Base-by-base conservation (phyloP, 2,888 invertebrate species). In the Sesia bembeciformis region DNA sequence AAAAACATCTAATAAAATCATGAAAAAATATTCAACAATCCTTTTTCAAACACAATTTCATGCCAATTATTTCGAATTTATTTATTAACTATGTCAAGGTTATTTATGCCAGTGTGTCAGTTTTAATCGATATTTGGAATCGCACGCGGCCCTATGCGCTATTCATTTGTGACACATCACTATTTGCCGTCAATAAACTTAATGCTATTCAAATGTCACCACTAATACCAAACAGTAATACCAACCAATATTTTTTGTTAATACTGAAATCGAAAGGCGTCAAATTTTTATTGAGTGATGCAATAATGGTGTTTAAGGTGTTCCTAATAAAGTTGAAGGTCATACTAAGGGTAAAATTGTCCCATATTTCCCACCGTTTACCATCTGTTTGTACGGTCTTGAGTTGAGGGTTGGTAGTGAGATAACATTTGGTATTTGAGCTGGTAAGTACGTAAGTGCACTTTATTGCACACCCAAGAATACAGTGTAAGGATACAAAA, bases 341-440 rank as follows among this genome's bases (percentile, higher is more conserved):
- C n/a, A 46, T 6, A 8, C 8, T n/a, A 46, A 46, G 4, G n/a
- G 8, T 8, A 3, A 4, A 46, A 7, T 46, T 7, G 46, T 46
- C 40, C 54, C 64, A 50, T 8, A 52, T 53, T 65, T 70, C 64
- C 64, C 60, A 65, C 59, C 65, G 51, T 52, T 60, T 43, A 70
- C 71, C 84, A 83, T 84, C 81, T 83, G 84, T 79, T 81, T 74
- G 65, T 56, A 58, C 61, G 72, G 68, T 74, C 74, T 74, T 73
- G 69, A 76, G 72, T 59, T 62, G 57, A 57, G 55, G 38, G 41
- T 54, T 56, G 58, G 58, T 66, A 69, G 74, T 63, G 62, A 61
- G 74, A 70, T 78, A 77, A 83, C 84, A 84, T 85, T 84, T 83
- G 80, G 78, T 67, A 63, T 66, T 67, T 67, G 8, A 8, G 8